Evolutionary conservation across 2,113 vertebrate genomes (phyloP).

Genomic region (Galeopterus variegatus): DNA sequence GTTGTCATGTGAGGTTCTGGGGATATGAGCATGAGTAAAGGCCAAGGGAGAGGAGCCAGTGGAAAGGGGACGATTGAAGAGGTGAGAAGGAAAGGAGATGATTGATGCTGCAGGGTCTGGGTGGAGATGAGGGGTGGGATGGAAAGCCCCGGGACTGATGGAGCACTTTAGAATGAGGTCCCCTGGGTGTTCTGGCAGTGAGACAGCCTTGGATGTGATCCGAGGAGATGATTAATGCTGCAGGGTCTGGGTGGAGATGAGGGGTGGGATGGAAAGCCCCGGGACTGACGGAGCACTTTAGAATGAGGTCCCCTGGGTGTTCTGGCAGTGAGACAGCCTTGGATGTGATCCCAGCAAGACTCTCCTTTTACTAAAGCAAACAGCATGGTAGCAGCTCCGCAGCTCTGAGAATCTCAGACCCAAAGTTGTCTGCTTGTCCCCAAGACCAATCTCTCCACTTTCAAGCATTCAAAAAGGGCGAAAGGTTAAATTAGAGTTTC

Average conservation of each 20-base stretch:
- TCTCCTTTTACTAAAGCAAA: slow-evolving; percentile 21
- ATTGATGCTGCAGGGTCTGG: neutral
- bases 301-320: slow-evolving; percentile 38
- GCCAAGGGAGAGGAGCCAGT: neutral
- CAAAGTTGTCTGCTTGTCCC: slow-evolving; percentile 37
- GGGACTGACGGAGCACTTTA: neutral
- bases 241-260: neutral
- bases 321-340: neutral
- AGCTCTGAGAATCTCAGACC: neutral
- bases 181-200: slow-evolving; percentile 16
- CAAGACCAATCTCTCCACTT: neutral
- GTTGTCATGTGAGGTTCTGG: neutral
- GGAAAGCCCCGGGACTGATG: neutral
- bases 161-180: slow-evolving; percentile 32
- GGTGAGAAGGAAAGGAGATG: neutral
- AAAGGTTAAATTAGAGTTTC: slow-evolving; percentile 61
- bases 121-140: neutral
- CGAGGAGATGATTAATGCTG: slow-evolving; percentile 15
- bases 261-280: neutral
- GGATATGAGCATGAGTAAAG: neutral
- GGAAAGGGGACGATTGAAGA: slow-evolving; percentile 58
- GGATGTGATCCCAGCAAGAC: slow-evolving; percentile 53
- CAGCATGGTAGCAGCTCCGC: neutral
- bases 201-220: too few relatives aligned
- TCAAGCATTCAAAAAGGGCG: slow-evolving; percentile 29